Evolutionary conservation across 1,140 invertebrate species (phyloP).

Genomic region (Bursaphelenchus mucronatus): DNA sequence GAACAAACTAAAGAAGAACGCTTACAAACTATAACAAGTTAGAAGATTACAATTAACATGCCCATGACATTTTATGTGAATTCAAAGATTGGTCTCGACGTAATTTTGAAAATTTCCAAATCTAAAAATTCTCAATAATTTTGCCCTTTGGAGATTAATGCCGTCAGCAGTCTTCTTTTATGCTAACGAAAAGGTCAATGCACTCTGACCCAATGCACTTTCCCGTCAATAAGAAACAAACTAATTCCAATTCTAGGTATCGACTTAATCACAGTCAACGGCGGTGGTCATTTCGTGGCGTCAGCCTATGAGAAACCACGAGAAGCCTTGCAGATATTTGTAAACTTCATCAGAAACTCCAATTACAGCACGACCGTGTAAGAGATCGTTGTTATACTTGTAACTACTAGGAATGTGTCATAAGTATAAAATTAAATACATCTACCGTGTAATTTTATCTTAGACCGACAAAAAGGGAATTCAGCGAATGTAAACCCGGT

Average conservation of each 20-base stretch:
- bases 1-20: no score
- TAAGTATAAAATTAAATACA: background rate
- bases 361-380: conserved; percentile 36
- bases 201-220: background rate
- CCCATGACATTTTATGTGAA: background rate
- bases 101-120: background rate
- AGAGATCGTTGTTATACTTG: background rate
- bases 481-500: conserved; percentile 47
- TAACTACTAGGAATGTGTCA: background rate
- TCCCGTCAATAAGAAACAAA: background rate
- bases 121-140: background rate
- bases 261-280: conserved; percentile 42
- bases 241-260: conserved; percentile 31
- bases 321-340: conserved; percentile 44
- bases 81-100: background rate
- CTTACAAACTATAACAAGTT: no score
- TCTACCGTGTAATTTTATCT: background rate
- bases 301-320: conserved; percentile 38
- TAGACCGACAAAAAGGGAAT: conserved; percentile 1
- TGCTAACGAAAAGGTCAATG: background rate
- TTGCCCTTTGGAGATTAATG: background rate
- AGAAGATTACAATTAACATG: no score
- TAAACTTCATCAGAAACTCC: conserved; percentile 34
- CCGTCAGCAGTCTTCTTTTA: background rate
- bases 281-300: conserved; percentile 41